These are phyloP conservation scores for Agrilus biguttatus DNA, from an alignment of 2,888 invertebrate species.

Conservation along the genomic window DNA sequence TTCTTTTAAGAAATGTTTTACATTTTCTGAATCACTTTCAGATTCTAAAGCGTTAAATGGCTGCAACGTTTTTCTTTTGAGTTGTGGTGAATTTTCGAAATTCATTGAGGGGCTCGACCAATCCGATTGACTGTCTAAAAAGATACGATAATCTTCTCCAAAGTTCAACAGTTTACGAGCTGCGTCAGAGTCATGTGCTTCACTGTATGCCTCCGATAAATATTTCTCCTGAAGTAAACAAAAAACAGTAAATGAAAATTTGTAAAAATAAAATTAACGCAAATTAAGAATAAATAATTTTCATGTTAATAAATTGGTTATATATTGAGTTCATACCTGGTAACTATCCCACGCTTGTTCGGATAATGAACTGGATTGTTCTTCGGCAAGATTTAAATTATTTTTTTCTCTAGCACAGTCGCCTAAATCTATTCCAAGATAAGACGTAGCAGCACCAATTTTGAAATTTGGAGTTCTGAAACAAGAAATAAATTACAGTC, in stretches of 20 bases:
- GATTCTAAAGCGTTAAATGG: constrained; percentile 20
- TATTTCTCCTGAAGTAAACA: constrained; percentile 65
- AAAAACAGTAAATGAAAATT: too few relatives aligned
- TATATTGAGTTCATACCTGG: constrained; percentile 42
- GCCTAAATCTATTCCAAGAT: constrained; percentile 26
- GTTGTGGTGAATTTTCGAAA: constrained; percentile 33
- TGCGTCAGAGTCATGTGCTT: constrained; percentile 72
- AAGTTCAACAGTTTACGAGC: constrained; percentile 71
- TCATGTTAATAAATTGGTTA: background rate
- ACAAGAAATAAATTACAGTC: constrained; percentile 1
- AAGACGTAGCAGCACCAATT: constrained; percentile 37
- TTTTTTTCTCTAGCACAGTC: constrained; percentile 33
- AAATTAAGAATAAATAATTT: background rate
- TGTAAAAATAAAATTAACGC: constrained; percentile 3
- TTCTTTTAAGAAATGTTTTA: constrained; percentile 24
- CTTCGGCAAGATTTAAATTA: constrained; percentile 50
- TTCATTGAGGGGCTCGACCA: constrained; percentile 64
- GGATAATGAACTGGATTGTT: constrained; percentile 69
- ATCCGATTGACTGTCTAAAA: constrained; percentile 81
- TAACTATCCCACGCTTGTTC: constrained; percentile 94
- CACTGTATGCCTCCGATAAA: constrained; percentile 81
- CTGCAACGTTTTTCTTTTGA: constrained; percentile 20
- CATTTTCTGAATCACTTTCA: constrained; percentile 26
- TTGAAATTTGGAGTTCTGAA: constrained; percentile 46
- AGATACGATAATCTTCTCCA: constrained; percentile 82